Base-by-base conservation (phyloP, 1,140 invertebrate genomes). In the Hyles vespertilio region DNA sequence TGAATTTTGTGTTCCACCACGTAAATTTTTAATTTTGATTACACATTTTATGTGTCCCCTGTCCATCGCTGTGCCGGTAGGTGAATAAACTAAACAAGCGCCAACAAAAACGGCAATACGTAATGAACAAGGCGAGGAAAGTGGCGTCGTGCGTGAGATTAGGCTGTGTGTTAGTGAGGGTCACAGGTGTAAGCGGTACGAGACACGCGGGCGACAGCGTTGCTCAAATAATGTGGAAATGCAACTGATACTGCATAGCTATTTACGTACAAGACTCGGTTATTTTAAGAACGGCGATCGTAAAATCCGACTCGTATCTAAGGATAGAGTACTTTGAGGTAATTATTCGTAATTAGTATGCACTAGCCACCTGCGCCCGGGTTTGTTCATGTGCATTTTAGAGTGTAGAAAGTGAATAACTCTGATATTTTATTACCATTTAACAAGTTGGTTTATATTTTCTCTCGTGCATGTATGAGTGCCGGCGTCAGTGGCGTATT, bases 161-260 rank as follows among this genome's bases (percentile, higher is more conserved):
- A 63, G 56, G 56, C 51, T 36, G 56, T 52, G 58, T 63, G 59
- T 62, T 63, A 59, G 62, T 61, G 52, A 53, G 56, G 61, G 73
- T 64, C 66, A 71, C 70, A 69, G 67, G 69, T 70, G 68, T 62
- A 73, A 48, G 73, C 64, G 45, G 58, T 69, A 65, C 79, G 77
- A 82, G 79, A 82, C 77, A 79, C 58, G 63, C 69, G 69, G 79
- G 79, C 75, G 79, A 74, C 77, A 65, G 54, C 59, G 61, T 48
- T 70, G 61, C 61, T 58, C 58, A 60, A 62, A 62, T 65, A 55
- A 63, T 76, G 65, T 71, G 56, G 66, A 69, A 69, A 69, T 66
- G 60, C 61, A 63, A 58, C 50, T 51, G 50, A 67, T 57, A 56
- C 55, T 50, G 45, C 34, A 51, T 22, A 40, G 36, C 36, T 40